Evolutionary conservation across 2,888 invertebrate species (phyloP).

Genomic region (Agrotis clavis): DNA sequence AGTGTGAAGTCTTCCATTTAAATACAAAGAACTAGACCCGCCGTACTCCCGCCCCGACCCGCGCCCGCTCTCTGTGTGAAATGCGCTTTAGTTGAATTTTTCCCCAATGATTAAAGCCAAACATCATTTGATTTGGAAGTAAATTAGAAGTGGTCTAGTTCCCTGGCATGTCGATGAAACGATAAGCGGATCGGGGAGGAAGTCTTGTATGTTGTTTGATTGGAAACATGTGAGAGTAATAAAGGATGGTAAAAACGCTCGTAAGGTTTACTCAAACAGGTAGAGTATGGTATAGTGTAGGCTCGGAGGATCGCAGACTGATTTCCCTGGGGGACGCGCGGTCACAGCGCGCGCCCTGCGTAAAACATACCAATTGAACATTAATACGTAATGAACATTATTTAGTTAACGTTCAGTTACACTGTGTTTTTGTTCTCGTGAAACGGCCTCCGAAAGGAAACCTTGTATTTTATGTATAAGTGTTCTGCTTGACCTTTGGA

Average conservation of each 20-base stretch:
- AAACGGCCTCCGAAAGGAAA: constrained; percentile 16
- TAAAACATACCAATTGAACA: constrained; percentile 80
- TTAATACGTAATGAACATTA: constrained; percentile 82
- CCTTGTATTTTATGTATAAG: constrained; percentile 25
- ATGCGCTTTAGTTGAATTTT: constrained; percentile 33
- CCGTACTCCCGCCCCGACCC: no score
- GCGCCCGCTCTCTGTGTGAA: no score
- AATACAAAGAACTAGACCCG: no score
- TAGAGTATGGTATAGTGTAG: constrained; percentile 66
- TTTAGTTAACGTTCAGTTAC: constrained; percentile 66
- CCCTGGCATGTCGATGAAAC: constrained; percentile 17
- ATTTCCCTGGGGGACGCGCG: constrained; percentile 78
- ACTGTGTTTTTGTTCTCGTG: constrained; percentile 30
- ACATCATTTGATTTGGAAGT: constrained; percentile 43
- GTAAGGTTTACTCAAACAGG: constrained; percentile 55
- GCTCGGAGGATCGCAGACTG: constrained; percentile 61
- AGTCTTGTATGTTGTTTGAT: constrained; percentile 29
- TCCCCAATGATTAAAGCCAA: constrained; percentile 40
- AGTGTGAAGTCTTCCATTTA: no score
- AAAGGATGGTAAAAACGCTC: constrained; percentile 38
- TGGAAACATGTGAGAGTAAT: constrained; percentile 38
- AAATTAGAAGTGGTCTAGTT: constrained; percentile 50
- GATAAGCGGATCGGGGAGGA: constrained; percentile 46
- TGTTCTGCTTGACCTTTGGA: constrained; percentile 6
- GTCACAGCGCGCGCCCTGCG: constrained; percentile 69